Base-by-base conservation (phyloP, 2,888 invertebrate genomes). In the Trachelus stipa region DNA sequence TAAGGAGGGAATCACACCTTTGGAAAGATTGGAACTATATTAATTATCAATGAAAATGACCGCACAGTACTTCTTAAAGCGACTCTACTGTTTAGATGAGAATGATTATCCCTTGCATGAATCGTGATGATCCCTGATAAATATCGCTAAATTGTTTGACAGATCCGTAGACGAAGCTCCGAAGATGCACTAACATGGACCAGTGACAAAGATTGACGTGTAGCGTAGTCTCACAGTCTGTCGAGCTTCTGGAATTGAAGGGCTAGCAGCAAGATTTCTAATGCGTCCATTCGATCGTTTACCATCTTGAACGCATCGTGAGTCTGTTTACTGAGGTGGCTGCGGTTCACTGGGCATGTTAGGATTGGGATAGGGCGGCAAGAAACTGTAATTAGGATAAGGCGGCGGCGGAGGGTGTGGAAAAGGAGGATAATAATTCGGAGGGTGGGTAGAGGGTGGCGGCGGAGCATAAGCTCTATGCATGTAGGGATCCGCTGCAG, bases 351-450 rank as follows among this genome's bases (percentile, higher is more conserved):
- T 88, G 77, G 91, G 88, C 84, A 91, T 88, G 79, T 90, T 90
- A n/a, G 91, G 91, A 81, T 91, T 91, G 12, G 93, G 92, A 88
- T 93, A 93, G 85, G 93, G 93, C 75, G 91, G 90, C 76, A 93
- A 90, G 82, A 92, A 92, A 23, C 93, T 92, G 88, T 94, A 94
- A 73, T 92, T 93, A 34, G 93, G 93, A 89, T 94, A 94, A 86
- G 93, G 94, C 69, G 92, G 90, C 31, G 90, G 91, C 33, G 90
- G 91, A 56, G 93, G 92, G 84, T 92, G 92, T 0, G 91, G 89
- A 73, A 91, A 92, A 0, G 91, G 90, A 4, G 92, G 88, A 77
- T 92, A 91, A 75, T 91, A 91, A 83, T 90, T 91, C 3, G 91
- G 86, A 37, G 91, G 90, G 75, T 90, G 90, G 3, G 88, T 85